These are phyloP conservation scores for Heliconius hermathena DNA, from an alignment of 1,140 invertebrate species.

Conservation along the genomic window DNA sequence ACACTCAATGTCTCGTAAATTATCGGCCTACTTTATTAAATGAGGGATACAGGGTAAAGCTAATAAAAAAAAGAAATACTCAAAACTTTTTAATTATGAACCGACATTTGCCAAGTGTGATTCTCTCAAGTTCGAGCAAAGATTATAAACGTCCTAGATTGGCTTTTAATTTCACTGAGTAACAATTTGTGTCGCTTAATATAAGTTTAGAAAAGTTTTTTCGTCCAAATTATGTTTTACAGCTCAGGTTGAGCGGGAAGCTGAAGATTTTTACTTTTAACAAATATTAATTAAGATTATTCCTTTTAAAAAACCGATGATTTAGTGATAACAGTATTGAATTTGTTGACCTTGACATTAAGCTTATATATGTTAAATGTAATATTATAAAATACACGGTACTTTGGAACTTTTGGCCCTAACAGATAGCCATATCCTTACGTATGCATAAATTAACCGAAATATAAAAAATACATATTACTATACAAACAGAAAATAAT, in stretches of 20 bases:
- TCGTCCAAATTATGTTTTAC: neutral
- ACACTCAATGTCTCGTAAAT: no score
- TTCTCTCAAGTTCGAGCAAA: neutral
- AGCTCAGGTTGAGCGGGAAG: neutral
- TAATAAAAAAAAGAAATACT: neutral
- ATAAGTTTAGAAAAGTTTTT: conserved; percentile 14
- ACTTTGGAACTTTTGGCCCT: no score
- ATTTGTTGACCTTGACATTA: no score
- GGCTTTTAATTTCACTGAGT: conserved; percentile 7
- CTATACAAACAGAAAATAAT: no score
- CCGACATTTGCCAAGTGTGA: conserved; percentile 22
- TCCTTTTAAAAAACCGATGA: neutral
- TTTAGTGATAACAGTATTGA: neutral
- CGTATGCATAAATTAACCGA: no score
- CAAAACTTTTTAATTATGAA: conserved; percentile 53
- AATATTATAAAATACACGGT: no score
- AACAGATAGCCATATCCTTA: no score
- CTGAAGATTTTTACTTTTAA: neutral
- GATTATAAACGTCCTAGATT: conserved; percentile 8
- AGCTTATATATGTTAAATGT: no score
- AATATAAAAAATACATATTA: no score
- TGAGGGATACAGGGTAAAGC: neutral
- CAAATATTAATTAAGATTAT: neutral
- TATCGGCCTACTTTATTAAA: neutral
- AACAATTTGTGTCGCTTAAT: conserved; percentile 8